phyloP scores from a whole-genome alignment of 2,888 invertebrate genomes.

The Acrobasis suavella region DNA sequence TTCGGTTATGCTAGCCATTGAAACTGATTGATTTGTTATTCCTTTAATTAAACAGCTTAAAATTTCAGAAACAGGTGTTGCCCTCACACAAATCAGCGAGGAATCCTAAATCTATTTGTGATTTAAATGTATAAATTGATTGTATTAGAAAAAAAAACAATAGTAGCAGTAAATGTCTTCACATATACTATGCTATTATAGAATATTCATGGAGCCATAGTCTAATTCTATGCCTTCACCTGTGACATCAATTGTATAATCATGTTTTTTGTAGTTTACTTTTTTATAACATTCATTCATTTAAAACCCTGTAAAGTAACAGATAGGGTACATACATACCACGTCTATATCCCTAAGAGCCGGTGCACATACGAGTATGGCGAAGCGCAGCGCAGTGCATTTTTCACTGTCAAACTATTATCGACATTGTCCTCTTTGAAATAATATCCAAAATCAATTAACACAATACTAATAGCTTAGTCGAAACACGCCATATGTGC shows the following conservation, averaged over 20 bases:
- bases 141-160: constrained; percentile 7
- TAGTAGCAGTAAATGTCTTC: neutral
- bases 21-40: neutral
- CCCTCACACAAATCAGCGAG: neutral
- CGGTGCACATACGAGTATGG: too few species aligned
- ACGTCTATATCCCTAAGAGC: too few species aligned
- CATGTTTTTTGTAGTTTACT: neutral
- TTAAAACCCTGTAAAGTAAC: neutral
- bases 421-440: too few species aligned
- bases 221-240: constrained; percentile 9
- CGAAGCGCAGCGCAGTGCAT: too few species aligned
- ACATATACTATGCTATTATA: neutral
- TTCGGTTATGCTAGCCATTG: too few species aligned
- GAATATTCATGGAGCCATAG: neutral
- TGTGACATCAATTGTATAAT: constrained; percentile 13
- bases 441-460: too few species aligned
- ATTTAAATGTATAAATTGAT: constrained; percentile 5
- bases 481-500: too few species aligned
- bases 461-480: too few species aligned
- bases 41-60: neutral
- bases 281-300: neutral
- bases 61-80: neutral
- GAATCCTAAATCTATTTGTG: constrained; percentile 8
- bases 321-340: too few species aligned
- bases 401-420: too few species aligned